Evolutionary conservation across 2,888 invertebrate species (phyloP), one percentile per base, ranked within the genome.

Genomic region (Syrista parreyssii): DNA sequence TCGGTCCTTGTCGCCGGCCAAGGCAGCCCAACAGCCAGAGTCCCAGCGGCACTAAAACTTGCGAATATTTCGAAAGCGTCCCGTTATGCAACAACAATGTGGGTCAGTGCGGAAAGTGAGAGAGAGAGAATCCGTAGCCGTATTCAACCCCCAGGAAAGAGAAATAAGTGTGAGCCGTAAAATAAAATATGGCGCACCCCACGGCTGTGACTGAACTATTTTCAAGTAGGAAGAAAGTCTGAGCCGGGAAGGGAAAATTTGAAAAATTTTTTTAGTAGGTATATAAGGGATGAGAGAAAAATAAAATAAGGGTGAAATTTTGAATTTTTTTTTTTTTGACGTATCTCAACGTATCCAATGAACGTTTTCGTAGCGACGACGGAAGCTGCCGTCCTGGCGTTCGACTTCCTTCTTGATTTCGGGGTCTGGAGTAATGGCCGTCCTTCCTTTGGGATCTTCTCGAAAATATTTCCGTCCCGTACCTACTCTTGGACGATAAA

Each of bases 11-110:
- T 71, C 12, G 71, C 71, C 32, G 12, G 71, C 71, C 12, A 71
- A 40, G 55, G 55, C 55, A 55, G 55, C 23, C 71, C 33, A 71
- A 31, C 31, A 71, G 71, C 31, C 55, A 23, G 23, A 55, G 55
- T 55, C 55, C 55, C 23, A 55, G 55, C 81, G 82, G 80, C 80
- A 83, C 82, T 87, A 86, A 87, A 86, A 84, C 84, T 83, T 83
- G 74, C 84, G 83, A 86, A 87, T 87, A 88, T 86, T 88, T 85
- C 83, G 83, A 83, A 85, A 86, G 78, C 82, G 82, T 86, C 82
- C 87, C 85, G 86, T 88, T 89, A 87, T 84, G 86, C 87, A 89
- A 88, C 86, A 84, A 86, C 86, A 88, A 88, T 88, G 86, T 89
- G 85, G 86, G 86, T 88, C 88, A 88, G 85, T 80, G 84, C 85